Evolutionary conservation across 1,140 invertebrate species (phyloP), one percentile per base, ranked within the genome.

Genomic region (Camponotus pennsylvanicus): DNA sequence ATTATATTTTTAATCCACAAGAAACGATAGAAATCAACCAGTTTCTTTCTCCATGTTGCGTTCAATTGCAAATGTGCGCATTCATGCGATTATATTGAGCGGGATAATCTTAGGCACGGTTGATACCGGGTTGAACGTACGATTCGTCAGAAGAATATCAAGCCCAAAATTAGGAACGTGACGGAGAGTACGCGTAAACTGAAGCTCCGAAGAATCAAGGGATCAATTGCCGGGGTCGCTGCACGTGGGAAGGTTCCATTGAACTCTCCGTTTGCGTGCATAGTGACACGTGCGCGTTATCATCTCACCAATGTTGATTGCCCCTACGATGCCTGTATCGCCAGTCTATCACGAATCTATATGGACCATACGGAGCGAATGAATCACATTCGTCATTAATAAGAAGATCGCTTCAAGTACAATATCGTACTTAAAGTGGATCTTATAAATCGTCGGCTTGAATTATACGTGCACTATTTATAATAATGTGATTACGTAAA

Each of bases 201-300:
- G 42, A 70, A 61, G 55, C 69, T 73, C 55, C 86, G 57, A 49
- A 13, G 86, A 88, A 78, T 78, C 45, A 88, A 87, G 78, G 66
- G 89, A 89, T 92, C 90, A 92, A 93, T 92, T 92, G 92, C 32
- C 78, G 67, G 82, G 91, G 92, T 93, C 92, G 90, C 42, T 67
- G 45, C 69, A 92, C 87, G 89, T 92, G 90, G 92, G 90, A 90
- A 91, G 69, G 67, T 63, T 85, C 79, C 82, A 82, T 87, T 90
- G 71, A 89, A 87, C 86, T 82, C 69, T 59, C 34, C 55, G 70
- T 71, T 80, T 71, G 77, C 69, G 69, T 70, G 79, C 59, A 61
- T 70, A 21, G 63, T 77, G 78, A 87, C 85, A 79, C 69, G 66
- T 69, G 80, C 69, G 78, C 69, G 57, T 89, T 49, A 63, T 85